A percentile compares a stretch with the other conserved stretches of the same genome.
Evolutionary conservation across 2,888 invertebrate species (phyloP).

Genomic region (Exephanes ischioxanthus): DNA sequence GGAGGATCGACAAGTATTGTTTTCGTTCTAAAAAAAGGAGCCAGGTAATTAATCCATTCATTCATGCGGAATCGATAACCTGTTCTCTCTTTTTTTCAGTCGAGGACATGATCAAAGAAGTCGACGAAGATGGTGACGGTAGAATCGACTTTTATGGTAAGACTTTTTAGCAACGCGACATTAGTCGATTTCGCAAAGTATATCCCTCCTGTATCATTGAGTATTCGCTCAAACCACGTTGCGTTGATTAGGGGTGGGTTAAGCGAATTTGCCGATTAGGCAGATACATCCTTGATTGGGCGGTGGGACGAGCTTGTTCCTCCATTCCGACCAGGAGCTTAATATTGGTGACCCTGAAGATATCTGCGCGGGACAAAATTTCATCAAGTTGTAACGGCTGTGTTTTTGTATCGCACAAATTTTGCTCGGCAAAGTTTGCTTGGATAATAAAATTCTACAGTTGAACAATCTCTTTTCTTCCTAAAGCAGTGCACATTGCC

Average conservation of each 20-base stretch:
- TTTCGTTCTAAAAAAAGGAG: no score
- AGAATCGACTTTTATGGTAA: slow-evolving; percentile 96
- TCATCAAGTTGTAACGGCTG: no score
- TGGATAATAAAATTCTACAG: no score
- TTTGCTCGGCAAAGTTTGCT: no score
- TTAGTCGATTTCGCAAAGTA: background rate
- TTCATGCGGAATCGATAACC: slow-evolving; percentile 8
- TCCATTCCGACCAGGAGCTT: no score
- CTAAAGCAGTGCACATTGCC: no score
- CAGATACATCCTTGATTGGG: background rate
- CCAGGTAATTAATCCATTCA: background rate
- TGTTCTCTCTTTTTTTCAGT: slow-evolving; percentile 87
- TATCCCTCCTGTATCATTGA: background rate
- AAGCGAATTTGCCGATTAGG: background rate
- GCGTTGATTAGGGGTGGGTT: slow-evolving; percentile 8
- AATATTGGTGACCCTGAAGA: background rate
- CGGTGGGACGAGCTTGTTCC: no score
- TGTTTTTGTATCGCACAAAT: no score
- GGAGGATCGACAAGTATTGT: background rate
- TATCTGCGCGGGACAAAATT: no score
- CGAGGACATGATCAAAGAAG: slow-evolving; percentile 98
- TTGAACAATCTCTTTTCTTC: no score
- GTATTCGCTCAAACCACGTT: slow-evolving; percentile 1
- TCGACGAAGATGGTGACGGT: slow-evolving; percentile 97
- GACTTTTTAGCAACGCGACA: slow-evolving; percentile 49